Evolutionary conservation across 2,888 invertebrate species (phyloP).

Genomic region (Cataglyphis cursor): DNA sequence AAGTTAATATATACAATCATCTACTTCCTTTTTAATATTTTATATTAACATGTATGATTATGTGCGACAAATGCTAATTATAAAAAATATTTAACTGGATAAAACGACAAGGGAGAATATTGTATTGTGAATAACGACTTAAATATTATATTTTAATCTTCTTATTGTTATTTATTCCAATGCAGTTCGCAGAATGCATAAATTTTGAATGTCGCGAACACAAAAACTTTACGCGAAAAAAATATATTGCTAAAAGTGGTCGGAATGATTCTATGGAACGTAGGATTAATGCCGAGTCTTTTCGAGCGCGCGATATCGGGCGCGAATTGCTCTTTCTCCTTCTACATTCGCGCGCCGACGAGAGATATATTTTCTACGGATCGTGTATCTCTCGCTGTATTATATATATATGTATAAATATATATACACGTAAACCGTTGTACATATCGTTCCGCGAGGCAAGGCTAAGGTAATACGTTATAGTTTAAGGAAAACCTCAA

Average conservation of each 20-base stretch:
- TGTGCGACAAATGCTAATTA: not conserved
- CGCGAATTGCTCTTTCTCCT: constrained; percentile 35
- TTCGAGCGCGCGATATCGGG: constrained; percentile 17
- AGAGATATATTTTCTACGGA: constrained; percentile 42
- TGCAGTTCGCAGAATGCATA: not conserved
- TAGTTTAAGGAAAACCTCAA: constrained; percentile 47
- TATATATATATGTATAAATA: not conserved
- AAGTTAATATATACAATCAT: not conserved
- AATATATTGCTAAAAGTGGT: constrained; percentile 13
- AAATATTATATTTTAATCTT: constrained; percentile 17
- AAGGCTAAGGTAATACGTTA: constrained; percentile 52
- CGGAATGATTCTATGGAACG: not conserved
- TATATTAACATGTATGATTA: not conserved
- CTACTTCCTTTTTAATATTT: not conserved
- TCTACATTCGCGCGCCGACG: constrained; percentile 11
- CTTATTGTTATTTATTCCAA: not conserved
- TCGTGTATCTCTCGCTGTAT: constrained; percentile 31
- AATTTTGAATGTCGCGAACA: not conserved
- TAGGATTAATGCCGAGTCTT: constrained; percentile 34
- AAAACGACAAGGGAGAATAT: not conserved
- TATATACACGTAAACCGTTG: constrained; percentile 25
- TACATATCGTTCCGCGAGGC: constrained; percentile 48
- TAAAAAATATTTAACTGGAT: not conserved
- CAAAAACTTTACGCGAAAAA: not conserved
- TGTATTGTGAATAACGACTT: not conserved